Base-by-base conservation (phyloP, 2,113 vertebrate species). In the Rhombomys opimus region DNA sequence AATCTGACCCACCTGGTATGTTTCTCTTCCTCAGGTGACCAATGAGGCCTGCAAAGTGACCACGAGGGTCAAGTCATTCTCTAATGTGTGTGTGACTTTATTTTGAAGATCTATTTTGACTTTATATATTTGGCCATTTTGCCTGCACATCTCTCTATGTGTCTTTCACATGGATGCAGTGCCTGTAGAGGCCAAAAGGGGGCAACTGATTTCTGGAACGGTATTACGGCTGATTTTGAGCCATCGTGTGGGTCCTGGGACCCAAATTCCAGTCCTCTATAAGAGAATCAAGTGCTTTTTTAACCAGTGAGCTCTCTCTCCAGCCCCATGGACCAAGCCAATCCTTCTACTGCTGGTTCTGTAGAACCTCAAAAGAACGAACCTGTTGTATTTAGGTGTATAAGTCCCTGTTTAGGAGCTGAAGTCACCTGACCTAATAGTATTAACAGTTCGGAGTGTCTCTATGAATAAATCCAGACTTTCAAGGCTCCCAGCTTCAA, bases 401-500 rank as follows among this genome's bases (percentile, higher is more conserved):
- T 61, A 15, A 75, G 50, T 85, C 35, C 2, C 52, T 73, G 82
- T 68, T 78, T 84, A 52, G 25, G 23, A 50, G 41, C 94, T 65
- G 82, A 70, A 90, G 54, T 95, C 78, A 94, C 65, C 52, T 32
- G 38, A 41, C 68, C 54, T 59, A 12, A 95, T 67, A 46, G 46
- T 46, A 91, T 17, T 14, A 52, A 72, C 89, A 41, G 72, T 80
- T 23, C 89, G 68, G 5, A 89, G 50, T 65, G 76, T 91, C 18
- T 86, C 38, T 2, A 1, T 91, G 77, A 80, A 54, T 65, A 89
- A 52, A 68, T 30, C 8, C 78, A 68, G 61, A 97, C 89, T 91
- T 95, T 95, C 87, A 96, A 81, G 80, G 76, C 50, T 95, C 94
- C 85, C 94, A 96, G 82, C 27, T 77, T 13, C 84, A n/a, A 68